Evolutionary conservation across 1,140 invertebrate genomes (phyloP), one percentile per base, ranked within the genome.

Genomic region (Zeugodacus cucurbitae): DNA sequence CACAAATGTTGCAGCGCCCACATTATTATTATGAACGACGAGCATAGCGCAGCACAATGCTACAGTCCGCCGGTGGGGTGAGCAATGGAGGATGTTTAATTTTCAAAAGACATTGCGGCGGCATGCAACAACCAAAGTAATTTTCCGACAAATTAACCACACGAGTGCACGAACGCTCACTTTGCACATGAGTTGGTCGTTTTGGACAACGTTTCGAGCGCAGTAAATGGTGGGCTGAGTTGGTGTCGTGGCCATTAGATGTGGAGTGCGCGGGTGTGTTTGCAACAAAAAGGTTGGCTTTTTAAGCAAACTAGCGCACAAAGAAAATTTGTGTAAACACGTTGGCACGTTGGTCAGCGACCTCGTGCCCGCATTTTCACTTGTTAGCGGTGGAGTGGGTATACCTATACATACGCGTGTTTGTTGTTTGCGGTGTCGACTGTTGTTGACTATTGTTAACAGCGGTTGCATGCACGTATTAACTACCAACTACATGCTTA

Each of bases 61-160:
- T 48, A 8, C 22, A 37, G 67, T 37, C 58, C n/a, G 22, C 4
- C n/a, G 20, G 41, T 48, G 17, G 67, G 70, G 17, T 54, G 74
- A 22, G 37, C 74, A 82, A 48, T 34, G 41, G 41, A 82, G 74
- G 37, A 82, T 82, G 74, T 26, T 82, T 29, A 82, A 82, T 82
- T 82, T 82, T 82, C 41, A 82, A 82, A 82, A 82, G 74, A 82
- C 74, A 82, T 82, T 82, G 74, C 41, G 67, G 58, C n/a, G 58
- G 74, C 74, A 82, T 82, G 74, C 74, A 82, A 82, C 74, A 82
- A 82, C 41, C 41, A 82, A 82, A 82, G 74, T 82, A 82, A 82
- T 82, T 82, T 82, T 82, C 74, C 74, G 11, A 82, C 74, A 48
- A 82, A 82, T 82, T 82, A 82, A 82, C 74, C 74, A 82, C 74